Evolutionary conservation across 2,797 vertebrate species (phyloP).

Genomic region (Setipinna tenuifilis): DNA sequence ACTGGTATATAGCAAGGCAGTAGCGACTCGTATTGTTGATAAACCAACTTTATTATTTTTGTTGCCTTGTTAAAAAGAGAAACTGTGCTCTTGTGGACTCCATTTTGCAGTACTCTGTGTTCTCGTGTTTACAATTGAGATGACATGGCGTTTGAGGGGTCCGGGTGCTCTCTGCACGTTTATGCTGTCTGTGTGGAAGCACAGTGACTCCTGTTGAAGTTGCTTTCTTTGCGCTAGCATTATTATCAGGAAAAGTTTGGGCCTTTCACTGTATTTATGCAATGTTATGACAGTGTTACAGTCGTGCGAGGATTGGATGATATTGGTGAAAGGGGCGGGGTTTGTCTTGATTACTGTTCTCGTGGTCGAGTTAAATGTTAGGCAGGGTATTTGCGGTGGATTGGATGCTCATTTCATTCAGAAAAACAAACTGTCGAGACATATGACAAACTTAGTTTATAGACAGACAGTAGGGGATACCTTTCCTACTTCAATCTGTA

Average conservation of each 20-base stretch:
- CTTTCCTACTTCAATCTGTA: background rate
- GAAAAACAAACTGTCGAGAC: background rate
- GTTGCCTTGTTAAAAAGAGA: constrained; percentile 27
- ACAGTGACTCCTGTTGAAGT: background rate
- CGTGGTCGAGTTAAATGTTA: constrained; percentile 66
- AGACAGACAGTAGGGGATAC: background rate
- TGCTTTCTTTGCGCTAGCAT: constrained; percentile 28
- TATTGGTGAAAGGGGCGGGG: constrained; percentile 83
- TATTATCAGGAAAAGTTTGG: constrained; percentile 54
- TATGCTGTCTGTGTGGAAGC: constrained; percentile 28
- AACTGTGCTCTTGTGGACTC: constrained; percentile 58
- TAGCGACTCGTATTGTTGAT: background rate
- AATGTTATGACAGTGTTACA: constrained; percentile 77
- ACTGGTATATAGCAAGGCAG: background rate
- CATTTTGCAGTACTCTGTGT: constrained; percentile 67
- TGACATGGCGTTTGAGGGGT: constrained; percentile 66
- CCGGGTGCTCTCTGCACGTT: constrained; percentile 34
- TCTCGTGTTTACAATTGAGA: constrained; percentile 71
- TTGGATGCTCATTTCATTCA: constrained; percentile 51
- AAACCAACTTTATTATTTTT: constrained; percentile 16
- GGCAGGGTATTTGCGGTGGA: constrained; percentile 40
- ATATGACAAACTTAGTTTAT: background rate
- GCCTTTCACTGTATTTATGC: constrained; percentile 66
- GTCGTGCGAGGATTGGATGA: constrained; percentile 79
- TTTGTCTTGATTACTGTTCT: constrained; percentile 74